Percentiles rank a stretch among this genome's conserved stretches.
phyloP scores from a whole-genome alignment of 2,797 vertebrate genomes.

The Chromobotia macracanthus region DNA sequence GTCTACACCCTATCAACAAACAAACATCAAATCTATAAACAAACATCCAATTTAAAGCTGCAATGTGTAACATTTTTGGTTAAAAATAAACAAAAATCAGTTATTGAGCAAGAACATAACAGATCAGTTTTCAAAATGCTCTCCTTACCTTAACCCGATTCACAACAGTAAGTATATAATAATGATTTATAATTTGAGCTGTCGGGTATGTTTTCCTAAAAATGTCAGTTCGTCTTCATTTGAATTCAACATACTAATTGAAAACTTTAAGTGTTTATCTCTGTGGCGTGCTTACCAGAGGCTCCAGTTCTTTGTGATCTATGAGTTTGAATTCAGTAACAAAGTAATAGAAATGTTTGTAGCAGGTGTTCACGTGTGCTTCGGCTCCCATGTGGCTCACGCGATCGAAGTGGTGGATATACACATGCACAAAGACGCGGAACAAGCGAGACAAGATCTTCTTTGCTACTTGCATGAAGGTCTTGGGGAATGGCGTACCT shows the following conservation, averaged over 20 bases:
- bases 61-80: no score
- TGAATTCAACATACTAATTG: no score
- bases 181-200: no score
- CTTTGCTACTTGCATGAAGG: constrained; percentile 93
- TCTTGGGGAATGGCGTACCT: constrained; percentile 98
- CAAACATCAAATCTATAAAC: neutral
- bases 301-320: constrained; percentile 97
- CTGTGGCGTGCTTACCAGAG: constrained; percentile 84
- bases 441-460: constrained; percentile 97
- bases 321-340: constrained; percentile 93
- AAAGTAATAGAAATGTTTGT: constrained; percentile 99
- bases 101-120: no score
- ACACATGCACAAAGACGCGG: constrained; percentile 97
- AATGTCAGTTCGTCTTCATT: no score
- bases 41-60: neutral
- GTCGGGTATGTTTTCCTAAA: no score
- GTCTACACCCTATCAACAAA: neutral
- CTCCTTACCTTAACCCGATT: no score
- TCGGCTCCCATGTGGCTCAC: constrained; percentile 96
- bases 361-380: constrained; percentile 98
- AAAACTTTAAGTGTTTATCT: neutral
- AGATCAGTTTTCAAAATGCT: no score
- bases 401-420: constrained; percentile 98
- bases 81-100: no score
- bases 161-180: no score